These are phyloP conservation scores for Meloidogyne hapla DNA, from an alignment of 1,140 invertebrate genomes.

Conservation along the genomic window DNA sequence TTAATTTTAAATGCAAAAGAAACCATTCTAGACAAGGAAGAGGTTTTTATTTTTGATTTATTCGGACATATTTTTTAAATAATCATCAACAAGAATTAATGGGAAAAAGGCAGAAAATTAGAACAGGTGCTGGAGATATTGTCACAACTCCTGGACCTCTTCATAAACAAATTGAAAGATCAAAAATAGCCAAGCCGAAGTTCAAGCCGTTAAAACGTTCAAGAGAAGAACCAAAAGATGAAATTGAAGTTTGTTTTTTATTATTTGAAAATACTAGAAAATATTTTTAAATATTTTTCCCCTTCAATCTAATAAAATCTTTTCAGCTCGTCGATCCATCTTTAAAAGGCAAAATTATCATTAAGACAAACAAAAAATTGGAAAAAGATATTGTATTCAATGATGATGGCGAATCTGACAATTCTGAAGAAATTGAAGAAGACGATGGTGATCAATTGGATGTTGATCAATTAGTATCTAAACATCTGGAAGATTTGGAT, in stretches of 20 bases:
- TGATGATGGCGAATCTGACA: conserved; percentile 11
- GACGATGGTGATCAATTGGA: conserved; percentile 22
- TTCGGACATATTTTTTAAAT: too few relatives aligned
- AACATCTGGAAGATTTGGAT: conserved; percentile 23
- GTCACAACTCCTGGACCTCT: conserved; percentile 43
- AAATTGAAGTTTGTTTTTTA: conserved; percentile 34
- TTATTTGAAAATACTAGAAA: background rate
- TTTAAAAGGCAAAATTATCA: conserved; percentile 3
- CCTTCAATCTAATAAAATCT: background rate
- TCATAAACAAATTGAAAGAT: conserved; percentile 45
- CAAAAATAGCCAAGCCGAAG: conserved; percentile 40
- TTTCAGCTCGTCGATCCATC: background rate
- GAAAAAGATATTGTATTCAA: conserved; percentile 37
- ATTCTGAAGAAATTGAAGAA: conserved; percentile 43
- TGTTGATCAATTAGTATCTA: conserved; percentile 32
- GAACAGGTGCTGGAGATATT: conserved; percentile 44
- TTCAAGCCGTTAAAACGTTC: conserved; percentile 30
- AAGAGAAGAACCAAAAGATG: conserved; percentile 34
- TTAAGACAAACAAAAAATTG: conserved; percentile 11
- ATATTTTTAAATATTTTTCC: conserved; percentile 22
- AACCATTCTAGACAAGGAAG: background rate
- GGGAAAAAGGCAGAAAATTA: conserved; percentile 49
- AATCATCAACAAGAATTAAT: conserved; percentile 24
- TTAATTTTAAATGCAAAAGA: conserved; percentile 13
- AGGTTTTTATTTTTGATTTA: background rate